Conservation (phyloP, 2,888 invertebrate species). For the Oegoconia quadripuncta region DNA sequence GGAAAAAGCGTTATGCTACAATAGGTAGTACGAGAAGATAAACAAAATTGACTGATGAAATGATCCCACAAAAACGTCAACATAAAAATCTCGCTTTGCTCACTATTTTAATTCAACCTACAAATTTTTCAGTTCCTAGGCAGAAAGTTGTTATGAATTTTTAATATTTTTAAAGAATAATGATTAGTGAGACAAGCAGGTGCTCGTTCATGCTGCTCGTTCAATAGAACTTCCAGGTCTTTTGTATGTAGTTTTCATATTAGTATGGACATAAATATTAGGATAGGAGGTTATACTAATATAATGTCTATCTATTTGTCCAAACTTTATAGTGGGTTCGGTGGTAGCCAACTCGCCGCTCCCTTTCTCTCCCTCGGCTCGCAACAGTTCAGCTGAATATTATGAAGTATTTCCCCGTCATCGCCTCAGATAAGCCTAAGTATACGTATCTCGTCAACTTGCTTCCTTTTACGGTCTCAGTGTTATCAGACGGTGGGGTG, state of each 20-base stretch:
- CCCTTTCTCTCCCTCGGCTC: not conserved
- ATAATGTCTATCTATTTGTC: not conserved
- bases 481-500: slow-evolving; percentile 49
- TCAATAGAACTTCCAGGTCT: too few species aligned
- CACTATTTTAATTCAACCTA: too few species aligned
- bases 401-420: slow-evolving; percentile 48
- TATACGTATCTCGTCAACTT: slow-evolving; percentile 46
- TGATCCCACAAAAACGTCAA: too few species aligned
- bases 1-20: too few species aligned
- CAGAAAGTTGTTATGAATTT: too few species aligned
- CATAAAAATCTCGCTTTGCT: too few species aligned
- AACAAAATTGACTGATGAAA: too few species aligned
- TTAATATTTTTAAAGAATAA: too few species aligned
- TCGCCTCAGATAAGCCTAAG: slow-evolving; percentile 50
- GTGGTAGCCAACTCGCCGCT: not conserved
- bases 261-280: too few species aligned
- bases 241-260: too few species aligned
- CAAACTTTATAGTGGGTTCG: not conserved
- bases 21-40: too few species aligned
- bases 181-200: not conserved
- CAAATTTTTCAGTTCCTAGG: too few species aligned
- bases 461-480: slow-evolving; percentile 47
- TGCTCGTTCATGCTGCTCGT: not conserved
- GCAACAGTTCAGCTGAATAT: slow-evolving; percentile 28
- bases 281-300: not conserved